Conservation (phyloP, 2,797 vertebrate genomes). For the Onychomys torridus region DNA sequence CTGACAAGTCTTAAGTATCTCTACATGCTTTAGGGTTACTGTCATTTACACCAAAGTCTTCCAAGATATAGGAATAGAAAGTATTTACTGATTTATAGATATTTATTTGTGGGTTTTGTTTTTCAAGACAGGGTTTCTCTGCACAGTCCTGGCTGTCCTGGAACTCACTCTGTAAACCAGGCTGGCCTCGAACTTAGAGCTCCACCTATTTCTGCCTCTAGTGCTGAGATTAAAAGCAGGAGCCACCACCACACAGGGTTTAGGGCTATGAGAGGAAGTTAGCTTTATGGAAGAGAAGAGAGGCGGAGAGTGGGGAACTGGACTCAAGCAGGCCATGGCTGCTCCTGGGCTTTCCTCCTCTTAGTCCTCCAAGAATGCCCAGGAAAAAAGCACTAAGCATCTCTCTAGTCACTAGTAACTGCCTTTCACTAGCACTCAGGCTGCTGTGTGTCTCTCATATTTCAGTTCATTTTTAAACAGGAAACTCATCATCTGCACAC, state of each 20-base stretch:
- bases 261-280: neutral
- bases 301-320: conserved; percentile 5
- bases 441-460: conserved; percentile 11
- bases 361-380: neutral
- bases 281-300: conserved; percentile 43
- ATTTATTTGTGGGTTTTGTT: neutral
- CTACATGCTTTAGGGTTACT: neutral
- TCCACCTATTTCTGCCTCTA: neutral
- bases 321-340: neutral
- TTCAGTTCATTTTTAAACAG: conserved; percentile 51
- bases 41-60: neutral
- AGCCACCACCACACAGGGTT: neutral
- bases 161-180: neutral
- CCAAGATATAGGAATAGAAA: neutral
- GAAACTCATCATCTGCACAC: conserved; percentile 17
- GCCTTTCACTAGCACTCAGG: neutral
- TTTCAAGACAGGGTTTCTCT: neutral
- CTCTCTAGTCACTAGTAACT: neutral
- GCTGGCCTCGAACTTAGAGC: neutral
- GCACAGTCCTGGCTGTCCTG: neutral
- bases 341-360: neutral
- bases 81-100: neutral
- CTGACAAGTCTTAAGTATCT: neutral
- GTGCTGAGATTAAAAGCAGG: neutral
- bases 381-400: neutral